Percentiles rank a stretch among this genome's conserved stretches.
Conservation (phyloP, 2,113 vertebrate species). For the Zootoca vivipara region DNA sequence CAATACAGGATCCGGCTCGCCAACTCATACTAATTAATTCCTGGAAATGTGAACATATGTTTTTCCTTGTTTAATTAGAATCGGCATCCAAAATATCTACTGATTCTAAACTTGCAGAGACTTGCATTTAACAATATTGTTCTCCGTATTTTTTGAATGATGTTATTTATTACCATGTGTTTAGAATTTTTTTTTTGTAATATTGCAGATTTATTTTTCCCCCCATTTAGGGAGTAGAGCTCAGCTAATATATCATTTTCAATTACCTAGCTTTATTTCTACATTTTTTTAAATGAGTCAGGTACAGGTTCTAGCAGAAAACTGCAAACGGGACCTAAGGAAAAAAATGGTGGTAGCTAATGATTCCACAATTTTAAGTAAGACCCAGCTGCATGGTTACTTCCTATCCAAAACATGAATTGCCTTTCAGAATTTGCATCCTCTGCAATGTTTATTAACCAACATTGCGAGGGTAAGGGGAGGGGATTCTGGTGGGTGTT, state of each 20-base stretch:
- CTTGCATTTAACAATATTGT: neutral
- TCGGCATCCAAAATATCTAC: neutral
- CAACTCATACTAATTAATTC: neutral
- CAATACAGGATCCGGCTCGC: neutral
- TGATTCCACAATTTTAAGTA: neutral
- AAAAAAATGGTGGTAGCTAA: neutral
- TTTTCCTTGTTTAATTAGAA: neutral
- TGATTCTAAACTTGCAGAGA: neutral
- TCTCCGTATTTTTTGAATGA: neutral
- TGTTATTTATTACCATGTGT: neutral
- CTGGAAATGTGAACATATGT: neutral
- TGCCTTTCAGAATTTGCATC: slow-evolving; percentile 47
- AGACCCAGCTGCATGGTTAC: slow-evolving; percentile 33
- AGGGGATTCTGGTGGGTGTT: slow-evolving; percentile 25
- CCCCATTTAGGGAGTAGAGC: too few species aligned
- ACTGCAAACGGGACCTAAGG: neutral
- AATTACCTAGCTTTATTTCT: neutral
- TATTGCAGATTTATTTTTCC: neutral
- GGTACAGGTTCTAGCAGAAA: neutral
- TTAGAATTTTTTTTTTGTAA: neutral
- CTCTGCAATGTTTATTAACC: slow-evolving; percentile 38
- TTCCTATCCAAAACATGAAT: slow-evolving; percentile 23
- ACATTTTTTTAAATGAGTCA: neutral
- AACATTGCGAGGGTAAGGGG: slow-evolving; percentile 49
- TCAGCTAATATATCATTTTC: neutral